Conservation (phyloP, 2,113 vertebrate genomes). For the Chaenogobius annularis region DNA sequence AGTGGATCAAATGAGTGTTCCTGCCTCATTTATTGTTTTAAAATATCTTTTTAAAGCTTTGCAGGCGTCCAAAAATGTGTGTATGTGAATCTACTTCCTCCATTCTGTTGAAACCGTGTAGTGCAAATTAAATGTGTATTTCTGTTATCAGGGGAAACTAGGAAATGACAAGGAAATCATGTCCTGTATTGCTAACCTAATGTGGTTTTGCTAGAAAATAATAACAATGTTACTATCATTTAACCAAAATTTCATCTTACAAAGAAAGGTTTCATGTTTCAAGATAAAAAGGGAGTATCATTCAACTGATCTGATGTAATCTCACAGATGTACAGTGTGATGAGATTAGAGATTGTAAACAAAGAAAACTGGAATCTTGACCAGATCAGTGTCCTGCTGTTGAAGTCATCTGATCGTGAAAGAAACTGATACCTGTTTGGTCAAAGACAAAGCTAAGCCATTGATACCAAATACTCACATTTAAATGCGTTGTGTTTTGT, state of each 20-base stretch:
- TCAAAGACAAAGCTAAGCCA: not conserved
- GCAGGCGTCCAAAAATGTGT: not conserved
- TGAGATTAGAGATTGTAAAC: not conserved
- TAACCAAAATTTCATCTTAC: too few species aligned
- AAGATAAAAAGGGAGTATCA: too few species aligned
- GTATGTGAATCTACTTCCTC: too few species aligned
- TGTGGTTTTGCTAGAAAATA: not conserved
- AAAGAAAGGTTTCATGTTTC: too few species aligned
- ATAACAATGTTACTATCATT: not conserved
- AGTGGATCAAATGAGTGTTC: too few species aligned
- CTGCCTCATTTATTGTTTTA: not conserved
- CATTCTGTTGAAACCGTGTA: not conserved
- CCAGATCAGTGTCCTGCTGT: not conserved
- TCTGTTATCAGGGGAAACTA: not conserved
- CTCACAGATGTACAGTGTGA: not conserved
- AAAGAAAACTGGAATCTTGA: not conserved
- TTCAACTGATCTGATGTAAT: too few species aligned
- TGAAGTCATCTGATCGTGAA: not conserved
- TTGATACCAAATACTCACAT: conserved; percentile 3
- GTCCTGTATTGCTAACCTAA: not conserved
- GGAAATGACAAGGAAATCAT: not conserved
- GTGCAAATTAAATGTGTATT: not conserved
- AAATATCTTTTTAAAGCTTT: too few species aligned
- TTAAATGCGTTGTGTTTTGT: not conserved
- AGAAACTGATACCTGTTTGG: not conserved